Conservation (phyloP, 2,113 vertebrate genomes). For the Dipodomys merriami region DNA sequence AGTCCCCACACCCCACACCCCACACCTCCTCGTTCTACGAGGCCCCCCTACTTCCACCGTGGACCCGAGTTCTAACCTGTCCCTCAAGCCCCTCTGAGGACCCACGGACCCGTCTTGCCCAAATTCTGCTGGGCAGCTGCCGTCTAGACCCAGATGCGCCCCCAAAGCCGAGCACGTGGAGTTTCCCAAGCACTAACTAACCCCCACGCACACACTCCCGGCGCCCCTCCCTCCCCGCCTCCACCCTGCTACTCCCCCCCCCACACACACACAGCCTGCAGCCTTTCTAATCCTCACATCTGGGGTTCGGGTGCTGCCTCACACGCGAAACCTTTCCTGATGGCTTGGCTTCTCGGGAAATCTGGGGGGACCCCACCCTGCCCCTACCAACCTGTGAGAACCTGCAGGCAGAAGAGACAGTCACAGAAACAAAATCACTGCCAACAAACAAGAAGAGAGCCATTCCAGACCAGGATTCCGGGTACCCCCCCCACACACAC, state of each 20-base stretch:
- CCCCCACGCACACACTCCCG: neutral
- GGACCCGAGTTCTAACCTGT: neutral
- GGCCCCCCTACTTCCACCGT: no score
- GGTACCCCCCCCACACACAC: neutral
- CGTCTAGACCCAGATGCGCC: neutral
- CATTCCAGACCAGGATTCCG: neutral
- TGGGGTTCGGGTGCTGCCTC: neutral
- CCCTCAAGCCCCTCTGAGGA: neutral
- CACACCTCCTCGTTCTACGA: no score
- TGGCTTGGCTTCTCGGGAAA: neutral
- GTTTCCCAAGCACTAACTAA: neutral
- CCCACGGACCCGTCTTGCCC: neutral
- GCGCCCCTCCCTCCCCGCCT: neutral
- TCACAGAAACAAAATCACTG: conserved; percentile 4
- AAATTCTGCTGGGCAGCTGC: neutral
- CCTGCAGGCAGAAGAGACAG: neutral
- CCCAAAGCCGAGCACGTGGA: neutral
- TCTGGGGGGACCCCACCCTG: neutral
- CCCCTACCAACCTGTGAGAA: neutral
- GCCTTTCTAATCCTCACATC: neutral
- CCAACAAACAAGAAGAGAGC: neutral
- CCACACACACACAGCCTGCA: no score
- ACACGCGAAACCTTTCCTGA: neutral
- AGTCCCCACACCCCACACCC: no score
- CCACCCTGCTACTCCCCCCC: neutral